A percentile compares a stretch with the other conserved stretches of the same genome.
These are phyloP conservation scores for Podarcis muralis DNA, from an alignment of 2,113 vertebrate species.

Conservation along the genomic window DNA sequence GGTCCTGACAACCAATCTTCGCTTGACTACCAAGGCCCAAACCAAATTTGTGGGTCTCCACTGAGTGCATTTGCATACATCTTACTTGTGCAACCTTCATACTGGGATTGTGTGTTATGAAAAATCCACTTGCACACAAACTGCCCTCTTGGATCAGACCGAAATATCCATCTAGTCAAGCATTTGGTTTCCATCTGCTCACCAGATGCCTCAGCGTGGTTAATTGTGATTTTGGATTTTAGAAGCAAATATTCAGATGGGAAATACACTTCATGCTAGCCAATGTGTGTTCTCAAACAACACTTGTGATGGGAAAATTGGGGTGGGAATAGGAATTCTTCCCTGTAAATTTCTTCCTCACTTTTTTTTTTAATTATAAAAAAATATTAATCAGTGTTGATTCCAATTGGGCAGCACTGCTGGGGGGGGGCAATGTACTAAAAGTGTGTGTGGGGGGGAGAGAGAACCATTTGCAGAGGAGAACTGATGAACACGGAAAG, in stretches of 20 bases:
- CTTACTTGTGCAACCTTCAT: not conserved
- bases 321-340: not conserved
- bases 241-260: not conserved
- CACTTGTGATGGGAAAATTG: not conserved
- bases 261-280: not conserved
- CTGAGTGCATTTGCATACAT: not conserved
- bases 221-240: not conserved
- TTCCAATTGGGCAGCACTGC: not conserved
- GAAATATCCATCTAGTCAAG: not conserved
- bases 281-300: not conserved
- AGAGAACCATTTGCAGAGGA: not conserved
- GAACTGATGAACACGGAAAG: not conserved
- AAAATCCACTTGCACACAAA: not conserved
- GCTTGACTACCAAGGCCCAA: too few relatives aligned
- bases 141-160: not conserved
- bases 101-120: not conserved
- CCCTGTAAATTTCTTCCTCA: not conserved
- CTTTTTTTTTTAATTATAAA: too few relatives aligned
- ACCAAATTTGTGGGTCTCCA: too few relatives aligned
- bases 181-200: not conserved
- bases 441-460: not conserved
- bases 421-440: not conserved
- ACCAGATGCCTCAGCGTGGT: not conserved
- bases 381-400: not conserved
- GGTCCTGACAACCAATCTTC: too few relatives aligned